Evolutionary conservation across 2,797 vertebrate genomes (phyloP), one percentile per base, ranked within the genome.

Genomic region (Iguana delicatissima): DNA sequence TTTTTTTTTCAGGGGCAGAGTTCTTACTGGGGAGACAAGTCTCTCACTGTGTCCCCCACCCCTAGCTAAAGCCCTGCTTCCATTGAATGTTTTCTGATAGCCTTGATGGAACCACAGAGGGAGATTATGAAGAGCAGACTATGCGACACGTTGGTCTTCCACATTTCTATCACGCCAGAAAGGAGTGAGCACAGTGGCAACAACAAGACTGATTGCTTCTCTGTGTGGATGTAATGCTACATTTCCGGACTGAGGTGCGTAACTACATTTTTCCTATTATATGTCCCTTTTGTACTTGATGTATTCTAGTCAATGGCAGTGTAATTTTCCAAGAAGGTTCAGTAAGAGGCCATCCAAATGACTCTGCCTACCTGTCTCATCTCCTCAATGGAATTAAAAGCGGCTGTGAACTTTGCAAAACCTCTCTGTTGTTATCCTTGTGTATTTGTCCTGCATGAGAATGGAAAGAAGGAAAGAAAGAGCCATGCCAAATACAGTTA

Each of bases 221-320:
- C 93, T 74, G 93, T 91, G 94, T 96, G 91, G 93, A 96, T 95
- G 91, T 92, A 96, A 97, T 95, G 92, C 92, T 94, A 92, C 93
- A 94, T 97, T 97, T 96, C 92, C 93, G 95, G 93, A 94, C 94
- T 94, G 95, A 96, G 95, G 92, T 94, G 92, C 89, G 90, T 94
- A 97, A 97, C 94, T 94, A 94, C 95, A 96, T 96, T 96, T 94
- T 84, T 95, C 89, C 96, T 95, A 96, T 96, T 96, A 94, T 87
- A 96, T 94, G 86, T 96, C 88, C 87, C 87, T 94, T 96, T 96
- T 95, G 86, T 96, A 94, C 91, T 94, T 79, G 10, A 95, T 96
- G 87, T 94, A 93, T 96, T 96, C 94, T 91, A 95, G 92, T 94
- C 95, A 94, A 95, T 91, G 87, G 89, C 92, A 95, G 94, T 89